A percentile compares a stretch with the other conserved stretches of the same genome.
Conservation (phyloP, 2,797 vertebrate genomes). For the Helostoma temminkii region DNA sequence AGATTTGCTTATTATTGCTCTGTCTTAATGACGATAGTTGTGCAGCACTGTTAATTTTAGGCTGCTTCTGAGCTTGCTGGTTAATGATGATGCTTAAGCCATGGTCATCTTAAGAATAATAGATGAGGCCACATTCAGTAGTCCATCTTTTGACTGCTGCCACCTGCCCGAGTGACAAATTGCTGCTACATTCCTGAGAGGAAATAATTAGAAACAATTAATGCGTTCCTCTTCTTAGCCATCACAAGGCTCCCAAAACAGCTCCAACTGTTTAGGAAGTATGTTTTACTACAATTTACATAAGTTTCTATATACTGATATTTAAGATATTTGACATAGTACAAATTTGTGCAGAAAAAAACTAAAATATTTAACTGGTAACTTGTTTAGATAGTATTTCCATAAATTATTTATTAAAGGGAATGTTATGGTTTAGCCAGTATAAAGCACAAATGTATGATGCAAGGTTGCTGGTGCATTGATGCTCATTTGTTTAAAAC, state of each 20-base stretch:
- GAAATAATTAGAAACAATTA: constrained; percentile 66
- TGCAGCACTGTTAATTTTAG: constrained; percentile 63
- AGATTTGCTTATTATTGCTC: constrained; percentile 49
- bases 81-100: constrained; percentile 54
- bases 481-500: constrained; percentile 53
- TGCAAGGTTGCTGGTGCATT: constrained; percentile 28
- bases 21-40: constrained; percentile 52
- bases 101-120: constrained; percentile 68
- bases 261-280: constrained; percentile 4
- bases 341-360: constrained; percentile 7
- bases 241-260: constrained; percentile 29
- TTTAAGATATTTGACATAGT: constrained; percentile 6
- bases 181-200: constrained; percentile 52
- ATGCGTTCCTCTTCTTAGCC: constrained; percentile 46
- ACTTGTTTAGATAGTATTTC: constrained; percentile 23
- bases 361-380: too few relatives aligned
- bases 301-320: neutral
- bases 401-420: constrained; percentile 1
- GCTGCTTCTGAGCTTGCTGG: constrained; percentile 62
- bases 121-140: constrained; percentile 47
- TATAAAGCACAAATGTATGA: constrained; percentile 6
- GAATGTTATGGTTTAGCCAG: neutral
- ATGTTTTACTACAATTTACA: constrained; percentile 11
- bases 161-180: constrained; percentile 51
- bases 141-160: constrained; percentile 54